phyloP scores from a whole-genome alignment of 1,140 invertebrate species.

The Caenorhabditis briggsae region DNA sequence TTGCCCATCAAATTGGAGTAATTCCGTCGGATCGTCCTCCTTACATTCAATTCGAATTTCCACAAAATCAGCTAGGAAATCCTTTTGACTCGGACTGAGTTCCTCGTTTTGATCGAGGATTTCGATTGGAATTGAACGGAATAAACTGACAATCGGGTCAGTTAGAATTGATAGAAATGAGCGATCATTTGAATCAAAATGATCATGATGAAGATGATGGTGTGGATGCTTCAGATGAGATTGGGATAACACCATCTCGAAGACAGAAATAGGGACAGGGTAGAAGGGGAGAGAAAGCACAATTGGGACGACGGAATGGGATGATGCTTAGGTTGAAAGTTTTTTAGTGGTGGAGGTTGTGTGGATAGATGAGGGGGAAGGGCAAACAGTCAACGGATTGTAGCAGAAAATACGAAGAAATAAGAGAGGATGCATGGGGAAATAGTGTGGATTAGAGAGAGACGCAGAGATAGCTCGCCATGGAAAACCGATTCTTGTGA shows the following conservation, averaged over 20 bases:
- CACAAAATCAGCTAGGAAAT: conserved; percentile 16
- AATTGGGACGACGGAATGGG: neutral
- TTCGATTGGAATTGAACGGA: conserved; percentile 45
- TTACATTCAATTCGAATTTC: neutral
- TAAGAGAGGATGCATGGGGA: neutral
- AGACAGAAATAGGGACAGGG: neutral
- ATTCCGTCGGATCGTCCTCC: neutral
- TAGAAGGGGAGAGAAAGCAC: no score
- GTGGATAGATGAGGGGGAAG: conserved; percentile 41
- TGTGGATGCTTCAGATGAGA: neutral
- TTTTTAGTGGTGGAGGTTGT: conserved; percentile 16
- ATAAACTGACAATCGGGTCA: conserved; percentile 38
- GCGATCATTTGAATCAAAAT: conserved; percentile 17
- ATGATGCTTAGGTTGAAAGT: conserved; percentile 45
- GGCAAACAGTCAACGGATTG: conserved; percentile 10
- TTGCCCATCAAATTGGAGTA: neutral
- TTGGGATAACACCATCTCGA: conserved; percentile 35
- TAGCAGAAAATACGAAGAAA: neutral
- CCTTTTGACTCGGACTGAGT: conserved; percentile 50
- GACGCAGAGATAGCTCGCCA: neutral
- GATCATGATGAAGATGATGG: conserved; percentile 23
- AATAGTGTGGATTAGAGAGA: no score
- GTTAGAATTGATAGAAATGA: conserved; percentile 24
- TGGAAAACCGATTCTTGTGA: conserved; percentile 32
- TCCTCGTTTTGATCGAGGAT: conserved; percentile 50